phyloP scores from a whole-genome alignment of 2,797 vertebrate genomes.

The Miichthys miiuy region DNA sequence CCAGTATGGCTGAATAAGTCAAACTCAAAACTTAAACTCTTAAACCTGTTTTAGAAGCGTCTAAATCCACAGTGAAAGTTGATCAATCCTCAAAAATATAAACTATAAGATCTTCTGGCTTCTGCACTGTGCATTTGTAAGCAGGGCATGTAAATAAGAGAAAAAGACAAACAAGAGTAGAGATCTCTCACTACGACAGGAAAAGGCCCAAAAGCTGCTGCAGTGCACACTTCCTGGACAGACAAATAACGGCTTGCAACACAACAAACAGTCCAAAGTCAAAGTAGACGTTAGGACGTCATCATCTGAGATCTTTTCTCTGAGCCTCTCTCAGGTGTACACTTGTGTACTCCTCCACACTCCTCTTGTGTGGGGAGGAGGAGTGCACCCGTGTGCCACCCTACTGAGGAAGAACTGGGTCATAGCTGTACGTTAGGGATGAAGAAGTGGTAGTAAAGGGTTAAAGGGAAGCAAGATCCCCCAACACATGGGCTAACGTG shows the following conservation, averaged over 20 bases:
- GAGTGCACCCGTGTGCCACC: conserved; percentile 25
- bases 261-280: conserved; percentile 47
- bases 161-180: conserved; percentile 19
- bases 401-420: conserved; percentile 34
- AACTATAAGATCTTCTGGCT: background rate
- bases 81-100: background rate
- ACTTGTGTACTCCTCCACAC: conserved; percentile 25
- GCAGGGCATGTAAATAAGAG: conserved; percentile 2
- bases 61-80: background rate
- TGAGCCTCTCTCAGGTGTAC: background rate
- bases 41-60: background rate
- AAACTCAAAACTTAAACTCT: background rate
- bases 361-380: background rate
- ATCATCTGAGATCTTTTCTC: conserved; percentile 31
- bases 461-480: conserved; percentile 85
- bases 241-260: conserved; percentile 35
- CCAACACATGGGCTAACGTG: conserved; percentile 75
- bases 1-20: background rate
- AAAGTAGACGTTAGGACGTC: conserved; percentile 44
- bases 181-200: conserved; percentile 10
- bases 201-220: conserved; percentile 46
- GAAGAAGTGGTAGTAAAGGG: conserved; percentile 55
- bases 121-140: background rate
- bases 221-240: conserved; percentile 53
- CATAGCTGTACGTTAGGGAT: conserved; percentile 44